Evolutionary conservation across 2,113 vertebrate species (phyloP).

Genomic region (Actenoides hombroni): DNA sequence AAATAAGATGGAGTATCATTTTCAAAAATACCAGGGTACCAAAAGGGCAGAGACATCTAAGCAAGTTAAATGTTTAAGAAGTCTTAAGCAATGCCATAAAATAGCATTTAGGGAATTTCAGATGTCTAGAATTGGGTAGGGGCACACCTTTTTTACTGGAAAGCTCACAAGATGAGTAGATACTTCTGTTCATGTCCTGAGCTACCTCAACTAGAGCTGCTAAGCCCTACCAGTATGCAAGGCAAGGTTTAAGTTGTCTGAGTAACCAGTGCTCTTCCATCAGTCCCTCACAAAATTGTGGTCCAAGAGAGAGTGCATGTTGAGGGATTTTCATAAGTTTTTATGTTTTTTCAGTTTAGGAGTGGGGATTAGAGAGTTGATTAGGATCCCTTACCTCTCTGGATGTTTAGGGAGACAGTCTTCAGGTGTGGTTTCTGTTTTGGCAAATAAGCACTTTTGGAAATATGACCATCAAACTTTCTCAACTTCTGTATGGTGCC

Average conservation of each 20-base stretch:
- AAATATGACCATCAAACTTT: background rate
- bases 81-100: background rate
- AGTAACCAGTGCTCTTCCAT: background rate
- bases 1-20: background rate
- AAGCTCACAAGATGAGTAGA: background rate
- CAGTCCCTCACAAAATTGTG: background rate
- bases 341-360: background rate
- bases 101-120: background rate
- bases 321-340: background rate
- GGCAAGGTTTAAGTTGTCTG: background rate
- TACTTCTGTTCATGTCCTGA: background rate
- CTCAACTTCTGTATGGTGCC: background rate
- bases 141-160: background rate
- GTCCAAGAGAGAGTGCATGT: background rate
- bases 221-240: background rate
- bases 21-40: background rate
- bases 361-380: fast-evolving
- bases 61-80: background rate
- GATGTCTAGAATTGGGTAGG: background rate
- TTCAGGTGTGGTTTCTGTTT: background rate
- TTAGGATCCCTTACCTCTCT: background rate
- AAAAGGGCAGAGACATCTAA: background rate
- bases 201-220: background rate
- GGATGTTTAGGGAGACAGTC: background rate
- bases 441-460: background rate